phyloP scores from a whole-genome alignment of 2,113 vertebrate species.

The Irena cyanogastra region DNA sequence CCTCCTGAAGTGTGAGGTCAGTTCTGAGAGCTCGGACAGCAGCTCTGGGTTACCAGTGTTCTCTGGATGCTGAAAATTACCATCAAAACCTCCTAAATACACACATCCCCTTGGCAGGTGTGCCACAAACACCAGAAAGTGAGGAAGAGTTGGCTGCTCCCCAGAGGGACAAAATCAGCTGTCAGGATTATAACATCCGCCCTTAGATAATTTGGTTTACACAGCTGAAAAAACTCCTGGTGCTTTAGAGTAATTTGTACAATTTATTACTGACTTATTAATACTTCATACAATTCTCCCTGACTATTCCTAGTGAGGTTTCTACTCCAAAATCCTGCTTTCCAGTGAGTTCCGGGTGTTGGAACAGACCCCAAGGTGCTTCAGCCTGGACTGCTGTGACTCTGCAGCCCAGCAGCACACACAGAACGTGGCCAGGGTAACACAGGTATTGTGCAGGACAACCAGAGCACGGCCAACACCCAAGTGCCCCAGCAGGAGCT shows the following conservation, averaged over 20 bases:
- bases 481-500: rapidly evolving
- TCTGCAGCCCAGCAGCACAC: background rate
- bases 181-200: background rate
- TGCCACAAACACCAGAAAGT: background rate
- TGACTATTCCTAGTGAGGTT: background rate
- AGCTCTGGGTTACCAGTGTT: background rate
- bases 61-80: background rate
- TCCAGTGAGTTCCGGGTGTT: background rate
- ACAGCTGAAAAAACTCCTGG: background rate
- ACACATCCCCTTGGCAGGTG: background rate
- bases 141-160: rapidly evolving
- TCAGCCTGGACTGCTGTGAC: background rate
- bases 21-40: background rate
- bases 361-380: background rate
- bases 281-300: background rate
- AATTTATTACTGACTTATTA: background rate
- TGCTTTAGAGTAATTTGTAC: background rate
- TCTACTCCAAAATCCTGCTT: background rate
- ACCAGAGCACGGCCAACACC: background rate
- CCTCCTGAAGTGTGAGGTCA: background rate
- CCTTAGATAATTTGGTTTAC: background rate
- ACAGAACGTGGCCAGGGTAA: no score
- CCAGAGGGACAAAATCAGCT: background rate
- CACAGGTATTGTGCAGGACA: background rate
- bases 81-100: background rate